Evolutionary conservation across 2,113 vertebrate genomes (phyloP), one percentile per base, ranked within the genome.

Genomic region (Anser brachyrhynchus): DNA sequence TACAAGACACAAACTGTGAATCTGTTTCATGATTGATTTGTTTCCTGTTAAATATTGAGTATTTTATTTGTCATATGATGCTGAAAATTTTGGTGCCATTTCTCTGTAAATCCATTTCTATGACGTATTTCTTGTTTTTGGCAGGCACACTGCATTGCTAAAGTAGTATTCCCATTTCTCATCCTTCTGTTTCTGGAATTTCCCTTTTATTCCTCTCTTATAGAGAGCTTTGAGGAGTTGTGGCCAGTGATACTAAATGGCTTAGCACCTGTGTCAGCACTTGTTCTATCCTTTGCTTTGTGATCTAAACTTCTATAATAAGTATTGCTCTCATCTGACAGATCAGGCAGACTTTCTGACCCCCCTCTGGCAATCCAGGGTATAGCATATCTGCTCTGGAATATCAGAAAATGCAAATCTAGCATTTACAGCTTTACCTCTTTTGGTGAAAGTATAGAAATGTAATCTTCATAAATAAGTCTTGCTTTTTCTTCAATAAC

Each of bases 381-480:
- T 74, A 66, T 84, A 90, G 90, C 25, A 26, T 41, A 75, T 76
- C 65, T 94, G 37, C 43, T 78, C 19, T 59, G 66, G 23, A 55
- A 51, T 46, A 70, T 52, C 11, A 76, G 26, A 72, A 94, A 77
- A 73, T 70, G 20, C 29, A 80, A 85, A 65, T 41, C 4, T 82
- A 86, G 59, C 25, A 79, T 95, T 96, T 90, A 19, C 31, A 41
- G 55, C 33, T 84, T 94, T 98, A 99, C 99, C 99, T 99, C 99
- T 99, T 99, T 99, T 76, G 99, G 99, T 67, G 99, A 99, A 28
- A 99, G 98, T 97, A 99, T 99, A 93, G 99, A 99, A 96, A 99
- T 99, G 74, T 99, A 99, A 97, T 99, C 99, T 95, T 99, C 99
- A 19, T 99, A 99, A 96, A 99, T 99, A 96, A 98, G 98, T 93